Evolutionary conservation across 2,888 invertebrate species (phyloP).

Genomic region (Chrysomela aeneicollis): DNA sequence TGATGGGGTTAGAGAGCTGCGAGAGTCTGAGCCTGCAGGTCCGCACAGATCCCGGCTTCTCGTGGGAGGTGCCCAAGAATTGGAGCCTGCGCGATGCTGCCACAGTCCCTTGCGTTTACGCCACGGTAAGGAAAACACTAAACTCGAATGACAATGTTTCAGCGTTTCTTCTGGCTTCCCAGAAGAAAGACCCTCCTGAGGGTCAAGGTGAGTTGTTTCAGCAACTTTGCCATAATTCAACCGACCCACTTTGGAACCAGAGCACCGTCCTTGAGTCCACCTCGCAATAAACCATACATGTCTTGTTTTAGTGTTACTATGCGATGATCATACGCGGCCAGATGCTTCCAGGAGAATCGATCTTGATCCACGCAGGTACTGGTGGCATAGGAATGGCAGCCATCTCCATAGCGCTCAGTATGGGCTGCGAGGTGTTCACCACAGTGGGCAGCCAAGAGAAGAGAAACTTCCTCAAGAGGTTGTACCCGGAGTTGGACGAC

Average conservation of each 20-base stretch:
- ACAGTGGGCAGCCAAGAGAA: constrained; percentile 89
- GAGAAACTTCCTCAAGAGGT: constrained; percentile 79
- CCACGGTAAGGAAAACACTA: constrained; percentile 60
- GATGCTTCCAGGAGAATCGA: constrained; percentile 41
- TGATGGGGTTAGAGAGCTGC: constrained; percentile 60
- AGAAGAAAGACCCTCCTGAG: too few species aligned
- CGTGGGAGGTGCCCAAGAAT: constrained; percentile 63
- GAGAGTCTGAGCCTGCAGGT: constrained; percentile 61
- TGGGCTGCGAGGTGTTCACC: constrained; percentile 85
- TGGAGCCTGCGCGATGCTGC: constrained; percentile 73
- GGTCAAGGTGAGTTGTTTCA: too few species aligned
- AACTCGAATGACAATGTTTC: too few species aligned
- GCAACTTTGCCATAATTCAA: too few species aligned
- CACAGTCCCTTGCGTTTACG: constrained; percentile 71
- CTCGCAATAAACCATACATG: neutral
- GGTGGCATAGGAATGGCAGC: constrained; percentile 94
- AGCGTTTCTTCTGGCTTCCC: too few species aligned
- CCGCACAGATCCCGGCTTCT: constrained; percentile 60
- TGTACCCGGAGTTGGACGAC: constrained; percentile 81
- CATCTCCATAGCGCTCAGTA: constrained; percentile 85
- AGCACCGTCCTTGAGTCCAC: too few species aligned
- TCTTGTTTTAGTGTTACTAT: constrained; percentile 47
- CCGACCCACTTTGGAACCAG: too few species aligned
- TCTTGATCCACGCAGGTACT: constrained; percentile 61
- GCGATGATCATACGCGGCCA: constrained; percentile 41